A percentile compares a stretch with the other conserved stretches of the same genome.
These are phyloP conservation scores for Urosaurus nigricauda DNA, from an alignment of 2,797 vertebrate genomes.

Conservation along the genomic window DNA sequence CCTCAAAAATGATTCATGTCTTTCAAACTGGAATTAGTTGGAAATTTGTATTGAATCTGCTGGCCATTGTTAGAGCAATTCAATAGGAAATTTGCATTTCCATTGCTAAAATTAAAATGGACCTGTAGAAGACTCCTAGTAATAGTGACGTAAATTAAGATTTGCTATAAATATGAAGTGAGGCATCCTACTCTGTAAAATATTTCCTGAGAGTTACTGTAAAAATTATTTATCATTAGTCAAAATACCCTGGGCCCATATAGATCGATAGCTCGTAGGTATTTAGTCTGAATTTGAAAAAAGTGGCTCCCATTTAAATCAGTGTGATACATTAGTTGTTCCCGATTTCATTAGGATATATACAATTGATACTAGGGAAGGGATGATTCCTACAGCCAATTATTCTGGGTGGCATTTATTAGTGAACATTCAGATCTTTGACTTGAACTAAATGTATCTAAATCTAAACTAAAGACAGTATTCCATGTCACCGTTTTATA, in stretches of 20 bases:
- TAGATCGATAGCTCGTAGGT: not conserved
- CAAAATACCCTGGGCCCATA: conserved; percentile 5
- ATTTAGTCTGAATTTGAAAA: no score
- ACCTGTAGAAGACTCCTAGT: not conserved
- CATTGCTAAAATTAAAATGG: not conserved
- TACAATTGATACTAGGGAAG: no score
- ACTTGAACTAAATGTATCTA: not conserved
- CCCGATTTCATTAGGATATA: not conserved
- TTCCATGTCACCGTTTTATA: not conserved
- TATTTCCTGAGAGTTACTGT: not conserved
- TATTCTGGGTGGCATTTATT: not conserved
- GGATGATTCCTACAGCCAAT: not conserved
- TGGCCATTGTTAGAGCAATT: no score
- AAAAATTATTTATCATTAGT: not conserved
- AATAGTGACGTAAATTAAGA: conserved; percentile 9
- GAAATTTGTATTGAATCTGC: not conserved
- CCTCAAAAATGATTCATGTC: not conserved
- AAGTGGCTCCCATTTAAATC: not conserved
- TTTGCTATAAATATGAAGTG: conserved; percentile 56
- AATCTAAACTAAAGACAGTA: not conserved
- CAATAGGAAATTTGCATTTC: not conserved
- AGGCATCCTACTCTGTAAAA: conserved; percentile 34
- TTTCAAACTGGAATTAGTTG: not conserved
- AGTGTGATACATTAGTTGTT: not conserved
- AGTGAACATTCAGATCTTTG: not conserved